These are phyloP conservation scores for Shargacucullia verbasci DNA, from an alignment of 2,888 invertebrate genomes.

Conservation along the genomic window DNA sequence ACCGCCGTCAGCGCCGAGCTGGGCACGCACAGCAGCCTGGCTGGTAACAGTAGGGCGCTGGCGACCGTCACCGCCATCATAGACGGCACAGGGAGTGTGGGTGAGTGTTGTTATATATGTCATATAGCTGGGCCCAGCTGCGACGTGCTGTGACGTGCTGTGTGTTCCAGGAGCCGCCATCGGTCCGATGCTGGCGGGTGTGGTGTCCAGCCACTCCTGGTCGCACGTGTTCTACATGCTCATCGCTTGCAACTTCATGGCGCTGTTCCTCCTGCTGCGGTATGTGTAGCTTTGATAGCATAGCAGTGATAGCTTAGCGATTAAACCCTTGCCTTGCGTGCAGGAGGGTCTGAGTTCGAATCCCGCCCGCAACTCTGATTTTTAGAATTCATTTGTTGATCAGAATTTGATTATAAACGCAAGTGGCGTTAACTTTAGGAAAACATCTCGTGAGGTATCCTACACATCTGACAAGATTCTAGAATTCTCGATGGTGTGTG, in stretches of 20 bases:
- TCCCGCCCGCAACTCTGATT: too few relatives aligned
- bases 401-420: too few relatives aligned
- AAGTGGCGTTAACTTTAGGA: too few relatives aligned
- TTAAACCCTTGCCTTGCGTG: too few relatives aligned
- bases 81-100: conserved; percentile 98
- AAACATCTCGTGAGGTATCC: too few relatives aligned
- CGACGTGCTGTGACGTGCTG: too few relatives aligned
- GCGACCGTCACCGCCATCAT: conserved; percentile 99
- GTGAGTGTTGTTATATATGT: conserved; percentile 72
- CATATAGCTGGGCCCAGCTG: background rate
- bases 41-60: conserved; percentile 95
- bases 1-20: conserved; percentile 98
- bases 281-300: conserved; percentile 35
- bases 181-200: conserved; percentile 96
- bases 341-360: too few relatives aligned
- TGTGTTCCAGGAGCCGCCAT: conserved; percentile 94
- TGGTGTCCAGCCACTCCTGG: conserved; percentile 94
- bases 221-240: conserved; percentile 97
- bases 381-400: too few relatives aligned
- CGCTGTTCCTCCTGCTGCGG: conserved; percentile 91
- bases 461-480: too few relatives aligned
- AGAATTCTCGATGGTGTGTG: too few relatives aligned
- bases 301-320: too few relatives aligned
- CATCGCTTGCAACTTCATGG: conserved; percentile 94
- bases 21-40: conserved; percentile 95